Conservation (phyloP, 2,797 vertebrate genomes). For the Hozukius guyotensis region DNA sequence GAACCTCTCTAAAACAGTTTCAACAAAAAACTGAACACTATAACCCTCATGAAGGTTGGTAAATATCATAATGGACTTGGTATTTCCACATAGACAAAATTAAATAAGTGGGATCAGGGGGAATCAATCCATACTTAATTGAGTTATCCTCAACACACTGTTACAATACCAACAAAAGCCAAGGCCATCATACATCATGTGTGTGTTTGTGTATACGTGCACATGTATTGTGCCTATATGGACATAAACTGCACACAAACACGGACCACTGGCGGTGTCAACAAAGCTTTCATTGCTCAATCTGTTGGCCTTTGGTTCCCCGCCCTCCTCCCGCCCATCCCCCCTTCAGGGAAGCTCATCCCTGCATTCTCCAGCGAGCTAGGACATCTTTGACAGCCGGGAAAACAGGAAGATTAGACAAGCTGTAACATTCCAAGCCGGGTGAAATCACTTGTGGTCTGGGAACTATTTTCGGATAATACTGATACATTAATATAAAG, state of each 20-base stretch:
- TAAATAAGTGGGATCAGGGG: not conserved
- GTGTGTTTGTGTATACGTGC: not conserved
- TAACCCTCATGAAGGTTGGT: not conserved
- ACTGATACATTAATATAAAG: constrained; percentile 10
- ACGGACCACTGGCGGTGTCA: constrained; percentile 38
- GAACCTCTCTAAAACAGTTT: not conserved
- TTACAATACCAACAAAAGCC: not conserved
- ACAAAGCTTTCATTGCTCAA: constrained; percentile 69
- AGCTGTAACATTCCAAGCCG: constrained; percentile 24
- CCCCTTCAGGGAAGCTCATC: constrained; percentile 56
- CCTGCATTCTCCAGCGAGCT: constrained; percentile 67
- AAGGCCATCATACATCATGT: not conserved
- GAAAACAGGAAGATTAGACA: constrained; percentile 54
- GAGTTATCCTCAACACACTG: not conserved
- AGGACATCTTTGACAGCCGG: constrained; percentile 62
- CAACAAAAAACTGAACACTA: not conserved
- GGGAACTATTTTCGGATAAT: constrained; percentile 34
- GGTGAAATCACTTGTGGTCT: constrained; percentile 22
- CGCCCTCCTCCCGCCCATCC: constrained; percentile 54
- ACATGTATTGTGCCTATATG: not conserved
- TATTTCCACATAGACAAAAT: not conserved
- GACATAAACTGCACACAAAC: constrained; percentile 17
- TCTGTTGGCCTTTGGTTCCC: constrained; percentile 64
- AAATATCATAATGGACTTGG: not conserved
- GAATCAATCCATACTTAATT: not conserved